These are phyloP conservation scores for Criorhina ranunculi DNA, from an alignment of 2,888 invertebrate genomes.

Conservation along the genomic window DNA sequence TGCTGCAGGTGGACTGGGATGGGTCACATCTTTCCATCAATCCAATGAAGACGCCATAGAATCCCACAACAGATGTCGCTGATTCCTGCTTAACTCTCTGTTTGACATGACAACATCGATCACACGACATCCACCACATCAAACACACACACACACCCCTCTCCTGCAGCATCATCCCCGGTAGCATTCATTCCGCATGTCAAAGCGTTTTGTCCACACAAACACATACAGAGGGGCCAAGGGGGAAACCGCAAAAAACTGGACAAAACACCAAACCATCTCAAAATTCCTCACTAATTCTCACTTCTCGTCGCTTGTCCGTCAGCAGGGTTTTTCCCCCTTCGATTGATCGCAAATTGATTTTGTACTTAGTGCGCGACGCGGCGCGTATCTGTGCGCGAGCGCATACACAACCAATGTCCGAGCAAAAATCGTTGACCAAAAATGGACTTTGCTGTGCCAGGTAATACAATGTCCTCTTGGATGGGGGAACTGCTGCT, in stretches of 20 bases:
- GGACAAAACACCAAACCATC: conserved; percentile 66
- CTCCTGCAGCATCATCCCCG: neutral
- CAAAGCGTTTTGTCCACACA: conserved; percentile 58
- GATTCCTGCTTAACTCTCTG: conserved; percentile 40
- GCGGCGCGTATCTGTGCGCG: conserved; percentile 46
- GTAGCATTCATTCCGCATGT: conserved; percentile 60
- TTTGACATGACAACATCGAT: conserved; percentile 57
- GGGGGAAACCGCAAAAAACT: conserved; percentile 10
- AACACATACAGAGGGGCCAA: too few species aligned
- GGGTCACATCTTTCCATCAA: neutral
- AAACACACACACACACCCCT: too few species aligned
- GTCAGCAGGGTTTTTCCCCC: conserved; percentile 24
- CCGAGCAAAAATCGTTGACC: conserved; percentile 68
- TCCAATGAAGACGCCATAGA: neutral
- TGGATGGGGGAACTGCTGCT: neutral
- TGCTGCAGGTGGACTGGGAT: too few species aligned
- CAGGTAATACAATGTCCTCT: conserved; percentile 35
- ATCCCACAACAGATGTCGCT: conserved; percentile 43
- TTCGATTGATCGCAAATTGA: conserved; percentile 76
- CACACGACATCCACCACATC: neutral
- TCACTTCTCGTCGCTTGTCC: conserved; percentile 69
- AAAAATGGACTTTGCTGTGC: conserved; percentile 70
- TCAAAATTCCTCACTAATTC: conserved; percentile 76
- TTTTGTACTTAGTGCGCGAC: conserved; percentile 68
- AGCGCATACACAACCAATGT: conserved; percentile 67